Evolutionary conservation across 1,140 invertebrate species (phyloP), one percentile per base, ranked within the genome.

Genomic region (Drosophila obscura): DNA sequence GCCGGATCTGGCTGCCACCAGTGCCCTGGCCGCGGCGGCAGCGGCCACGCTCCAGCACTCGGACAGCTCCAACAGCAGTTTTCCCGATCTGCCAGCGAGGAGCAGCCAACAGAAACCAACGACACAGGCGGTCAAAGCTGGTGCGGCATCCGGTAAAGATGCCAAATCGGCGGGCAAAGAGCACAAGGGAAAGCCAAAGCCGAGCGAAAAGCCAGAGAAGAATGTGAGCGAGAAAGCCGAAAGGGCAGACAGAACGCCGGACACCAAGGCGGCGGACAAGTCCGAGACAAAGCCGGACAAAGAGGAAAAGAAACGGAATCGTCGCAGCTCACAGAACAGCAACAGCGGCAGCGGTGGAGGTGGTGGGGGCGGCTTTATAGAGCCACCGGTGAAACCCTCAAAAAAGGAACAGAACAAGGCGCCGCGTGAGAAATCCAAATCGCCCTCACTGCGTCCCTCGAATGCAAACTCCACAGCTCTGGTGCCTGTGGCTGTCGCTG

Each of bases 261-360:
- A 83, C 5, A 41, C 71, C 11, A 85, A 67, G 91, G 2, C 45
- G 8, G 77, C 48, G 11, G 82, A 72, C 87, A 92, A 64, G 81
- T 56, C 57, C 3, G 79, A 82, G 7, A 5, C 26, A 28, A 82
- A 79, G 26, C 8, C 48, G 2, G 83, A 87, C 8, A 93, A 94
- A 82, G 92, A 94, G 73, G 92, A 94, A 68, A 91, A 93, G 91
- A 83, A 92, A 68, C 87, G 94, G 67, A 94, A 73, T 65, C 66
- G 94, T 84, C 76, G 94, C 60, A 94, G 93, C 44, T 87, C 88
- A 4, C 84, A 76, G 11, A 82, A 76, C 15, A 79, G 67, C 52
- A 80, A 88, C 26, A 85, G 65, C 50, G 76, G 59, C 66, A 75
- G 50, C 22, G 55, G 28, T 39, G 82, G 53, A 49, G 76, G 53